Evolutionary conservation across 2,113 vertebrate species (phyloP), one percentile per base, ranked within the genome.

Genomic region (Zingel zingel): DNA sequence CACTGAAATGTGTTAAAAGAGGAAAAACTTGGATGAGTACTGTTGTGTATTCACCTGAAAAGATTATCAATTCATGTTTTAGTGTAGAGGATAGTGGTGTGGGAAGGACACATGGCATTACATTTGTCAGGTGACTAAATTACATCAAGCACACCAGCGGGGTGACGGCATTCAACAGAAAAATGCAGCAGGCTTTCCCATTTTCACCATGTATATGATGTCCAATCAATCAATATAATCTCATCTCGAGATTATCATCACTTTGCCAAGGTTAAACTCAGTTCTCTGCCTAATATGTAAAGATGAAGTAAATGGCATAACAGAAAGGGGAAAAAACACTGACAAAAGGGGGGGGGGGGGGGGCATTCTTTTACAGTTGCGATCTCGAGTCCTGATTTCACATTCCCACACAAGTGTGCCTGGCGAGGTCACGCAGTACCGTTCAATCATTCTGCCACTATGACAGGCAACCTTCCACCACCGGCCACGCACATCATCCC

Each of bases 141-240:
- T 51, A 50, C 73, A 73, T 80, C 21, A 61, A 78, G 82, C 75
- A 86, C 36, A 77, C 56, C 71, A 82, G 87, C 81, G 57, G 76
- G 73, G 73, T 88, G 67, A 88, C 76, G 9, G 36, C 61, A 79
- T 67, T 87, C 65, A 82, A 68, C 56, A 78, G 74, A 58, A 85
- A 85, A 85, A 86, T n/a, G 62, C 70, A 57, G 57, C 59, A 77
- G 79, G 74, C n/a, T 86, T 85, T 86, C 79, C 85, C 80, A 90
- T 91, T 94, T 91, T 87, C 66, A 81, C 89, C 93, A 93, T 89
- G 82, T 86, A 90, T 83, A 90, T 89, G 80, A 91, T 83, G 86
- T 90, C 85, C 82, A 87, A 86, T 89, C 88, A 92, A 92, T 93
- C 87, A 68, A 84, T 84, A 81, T 88, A 92, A 94, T 93, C 92